These are phyloP conservation scores for Acestrorhynchus altus DNA, from an alignment of 2,797 vertebrate species.

Conservation along the genomic window DNA sequence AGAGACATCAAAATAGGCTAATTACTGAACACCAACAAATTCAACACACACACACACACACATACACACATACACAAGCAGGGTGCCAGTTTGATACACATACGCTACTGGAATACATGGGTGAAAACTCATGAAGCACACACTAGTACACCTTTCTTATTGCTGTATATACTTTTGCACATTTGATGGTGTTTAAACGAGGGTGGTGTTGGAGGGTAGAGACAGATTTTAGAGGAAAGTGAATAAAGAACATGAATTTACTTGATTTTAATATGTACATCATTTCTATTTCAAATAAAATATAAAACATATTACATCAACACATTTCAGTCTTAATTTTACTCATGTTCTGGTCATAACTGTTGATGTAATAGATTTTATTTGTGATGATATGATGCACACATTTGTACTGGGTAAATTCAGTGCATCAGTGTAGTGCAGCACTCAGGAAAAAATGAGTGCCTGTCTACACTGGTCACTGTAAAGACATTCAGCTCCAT, in stretches of 20 bases:
- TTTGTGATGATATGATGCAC: background rate
- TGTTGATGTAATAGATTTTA: background rate
- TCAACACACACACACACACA: constrained; percentile 46
- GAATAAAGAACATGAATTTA: background rate
- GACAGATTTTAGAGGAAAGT: constrained; percentile 13
- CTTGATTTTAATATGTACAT: too few relatives aligned
- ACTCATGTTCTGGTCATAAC: background rate
- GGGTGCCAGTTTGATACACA: constrained; percentile 44
- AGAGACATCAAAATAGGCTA: constrained; percentile 69
- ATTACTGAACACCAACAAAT: constrained; percentile 66
- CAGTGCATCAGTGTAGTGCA: background rate
- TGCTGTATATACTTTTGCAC: constrained; percentile 38
- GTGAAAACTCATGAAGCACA: constrained; percentile 43
- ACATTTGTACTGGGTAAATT: background rate
- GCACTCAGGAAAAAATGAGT: background rate
- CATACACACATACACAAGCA: constrained; percentile 23
- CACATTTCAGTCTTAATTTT: background rate
- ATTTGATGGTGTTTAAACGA: constrained; percentile 23
- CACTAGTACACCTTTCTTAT: constrained; percentile 36
- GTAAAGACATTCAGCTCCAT: constrained; percentile 8
- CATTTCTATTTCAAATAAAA: background rate
- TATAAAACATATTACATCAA: background rate
- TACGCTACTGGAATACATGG: constrained; percentile 43
- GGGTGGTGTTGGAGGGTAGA: constrained; percentile 34
- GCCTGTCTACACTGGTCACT: background rate